These are phyloP conservation scores for Myotis planiceps DNA, from an alignment of 2,797 vertebrate species.

Conservation along the genomic window DNA sequence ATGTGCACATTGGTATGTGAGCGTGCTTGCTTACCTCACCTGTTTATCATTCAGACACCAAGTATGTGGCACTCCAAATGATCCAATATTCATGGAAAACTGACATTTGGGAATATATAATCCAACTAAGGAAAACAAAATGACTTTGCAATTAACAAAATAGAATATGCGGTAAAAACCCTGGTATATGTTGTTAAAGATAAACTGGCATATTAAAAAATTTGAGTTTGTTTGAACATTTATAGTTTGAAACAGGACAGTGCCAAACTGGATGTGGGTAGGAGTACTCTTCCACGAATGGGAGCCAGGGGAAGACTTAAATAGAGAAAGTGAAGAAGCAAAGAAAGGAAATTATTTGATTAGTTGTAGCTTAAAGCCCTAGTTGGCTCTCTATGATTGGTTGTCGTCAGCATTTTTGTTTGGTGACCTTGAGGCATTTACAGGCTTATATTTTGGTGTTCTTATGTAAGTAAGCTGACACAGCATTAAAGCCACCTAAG, in stretches of 20 bases:
- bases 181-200: neutral
- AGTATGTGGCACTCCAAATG: neutral
- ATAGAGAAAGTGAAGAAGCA: neutral
- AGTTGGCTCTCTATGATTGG: neutral
- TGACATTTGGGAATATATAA: neutral
- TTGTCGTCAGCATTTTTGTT: neutral
- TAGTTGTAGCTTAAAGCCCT: neutral
- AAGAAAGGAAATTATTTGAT: neutral
- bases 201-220: neutral
- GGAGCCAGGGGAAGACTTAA: neutral
- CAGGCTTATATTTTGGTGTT: neutral
- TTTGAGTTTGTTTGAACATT: neutral
- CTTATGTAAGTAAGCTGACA: neutral
- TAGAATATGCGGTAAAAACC: neutral
- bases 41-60: neutral
- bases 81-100: neutral
- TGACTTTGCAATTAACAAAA: neutral
- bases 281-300: neutral
- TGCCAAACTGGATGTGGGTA: neutral
- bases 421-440: neutral
- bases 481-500: neutral
- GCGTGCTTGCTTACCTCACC: neutral
- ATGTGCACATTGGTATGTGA: neutral
- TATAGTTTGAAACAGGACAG: neutral
- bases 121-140: neutral